Evolutionary conservation across 1,140 invertebrate genomes (phyloP).

Genomic region (Pseudomyrmex gracilis): DNA sequence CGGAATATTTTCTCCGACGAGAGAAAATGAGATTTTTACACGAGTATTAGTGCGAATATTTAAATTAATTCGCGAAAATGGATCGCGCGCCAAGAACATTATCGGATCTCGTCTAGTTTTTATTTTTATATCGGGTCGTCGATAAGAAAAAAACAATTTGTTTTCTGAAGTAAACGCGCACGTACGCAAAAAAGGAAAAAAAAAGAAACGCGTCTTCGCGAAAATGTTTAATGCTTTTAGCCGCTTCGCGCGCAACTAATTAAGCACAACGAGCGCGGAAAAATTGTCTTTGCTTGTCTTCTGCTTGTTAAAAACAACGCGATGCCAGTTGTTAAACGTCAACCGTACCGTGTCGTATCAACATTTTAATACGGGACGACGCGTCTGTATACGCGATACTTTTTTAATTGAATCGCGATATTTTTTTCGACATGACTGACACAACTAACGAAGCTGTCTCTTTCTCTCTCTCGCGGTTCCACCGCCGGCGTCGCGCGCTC

Average conservation of each 20-base stretch:
- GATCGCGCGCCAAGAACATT: conserved; percentile 10
- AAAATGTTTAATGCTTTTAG: not conserved
- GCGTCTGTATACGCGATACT: conserved; percentile 22
- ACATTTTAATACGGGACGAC: conserved; percentile 54
- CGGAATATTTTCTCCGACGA: not conserved
- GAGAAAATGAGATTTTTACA: not conserved
- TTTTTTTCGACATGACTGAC: conserved; percentile 50
- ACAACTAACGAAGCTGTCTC: conserved; percentile 9
- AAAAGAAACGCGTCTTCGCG: too few species aligned
- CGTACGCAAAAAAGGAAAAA: too few species aligned
- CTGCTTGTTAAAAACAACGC: not conserved
- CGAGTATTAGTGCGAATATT: not conserved
- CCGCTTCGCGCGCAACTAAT: not conserved
- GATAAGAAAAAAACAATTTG: not conserved
- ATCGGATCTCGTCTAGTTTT: not conserved
- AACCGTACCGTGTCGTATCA: conserved; percentile 50
- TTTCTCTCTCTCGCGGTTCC: not conserved
- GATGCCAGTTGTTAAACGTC: not conserved
- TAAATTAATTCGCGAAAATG: conserved; percentile 12
- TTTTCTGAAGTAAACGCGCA: not conserved
- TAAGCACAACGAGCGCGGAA: not conserved
- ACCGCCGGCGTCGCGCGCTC: conserved; percentile 10
- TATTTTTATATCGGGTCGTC: not conserved
- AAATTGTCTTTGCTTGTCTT: not conserved
- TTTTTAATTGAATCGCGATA: conserved; percentile 45